These are phyloP conservation scores for Anoplophora glabripennis DNA, from an alignment of 1,140 invertebrate species.

Conservation along the genomic window DNA sequence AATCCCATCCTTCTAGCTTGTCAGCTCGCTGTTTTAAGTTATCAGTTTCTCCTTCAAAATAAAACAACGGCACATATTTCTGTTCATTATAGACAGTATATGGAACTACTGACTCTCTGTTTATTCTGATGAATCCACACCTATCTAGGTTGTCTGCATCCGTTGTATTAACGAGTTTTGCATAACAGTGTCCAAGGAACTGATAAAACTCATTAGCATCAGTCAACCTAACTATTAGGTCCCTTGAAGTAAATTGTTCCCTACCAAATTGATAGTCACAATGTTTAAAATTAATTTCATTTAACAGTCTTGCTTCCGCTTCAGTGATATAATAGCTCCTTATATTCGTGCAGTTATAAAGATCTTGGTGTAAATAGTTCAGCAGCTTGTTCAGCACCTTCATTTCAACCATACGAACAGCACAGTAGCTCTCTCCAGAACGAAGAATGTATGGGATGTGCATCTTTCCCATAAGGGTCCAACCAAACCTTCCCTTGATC, in stretches of 20 bases:
- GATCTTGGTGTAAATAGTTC: slow-evolving; percentile 75
- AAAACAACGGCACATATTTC: slow-evolving; percentile 91
- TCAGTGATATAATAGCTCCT: slow-evolving; percentile 92
- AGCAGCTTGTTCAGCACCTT: slow-evolving; percentile 84
- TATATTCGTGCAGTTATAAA: slow-evolving; percentile 85
- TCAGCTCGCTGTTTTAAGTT: slow-evolving; percentile 82
- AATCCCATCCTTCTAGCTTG: slow-evolving; percentile 83
- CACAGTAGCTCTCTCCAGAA: slow-evolving; percentile 80
- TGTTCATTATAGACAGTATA: slow-evolving; percentile 80
- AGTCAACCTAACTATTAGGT: slow-evolving; percentile 80
- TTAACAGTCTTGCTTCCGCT: slow-evolving; percentile 82
- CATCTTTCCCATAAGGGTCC: slow-evolving; percentile 79
- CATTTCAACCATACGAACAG: slow-evolving; percentile 86
- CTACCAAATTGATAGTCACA: slow-evolving; percentile 87
- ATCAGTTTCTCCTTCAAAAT: slow-evolving; percentile 90
- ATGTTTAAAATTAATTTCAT: slow-evolving; percentile 91
- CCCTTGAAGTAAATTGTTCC: slow-evolving; percentile 84
- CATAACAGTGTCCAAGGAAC: slow-evolving; percentile 85
- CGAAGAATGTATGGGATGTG: slow-evolving; percentile 87
- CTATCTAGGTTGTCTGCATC: slow-evolving; percentile 69
- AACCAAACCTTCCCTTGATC: slow-evolving; percentile 82
- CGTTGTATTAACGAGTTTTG: slow-evolving; percentile 67
- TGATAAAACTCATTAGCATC: slow-evolving; percentile 90
- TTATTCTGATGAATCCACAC: slow-evolving; percentile 91
- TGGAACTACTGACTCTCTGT: slow-evolving; percentile 90